Conservation (phyloP, 2,888 invertebrate species). For the Phaonia tiefii region DNA sequence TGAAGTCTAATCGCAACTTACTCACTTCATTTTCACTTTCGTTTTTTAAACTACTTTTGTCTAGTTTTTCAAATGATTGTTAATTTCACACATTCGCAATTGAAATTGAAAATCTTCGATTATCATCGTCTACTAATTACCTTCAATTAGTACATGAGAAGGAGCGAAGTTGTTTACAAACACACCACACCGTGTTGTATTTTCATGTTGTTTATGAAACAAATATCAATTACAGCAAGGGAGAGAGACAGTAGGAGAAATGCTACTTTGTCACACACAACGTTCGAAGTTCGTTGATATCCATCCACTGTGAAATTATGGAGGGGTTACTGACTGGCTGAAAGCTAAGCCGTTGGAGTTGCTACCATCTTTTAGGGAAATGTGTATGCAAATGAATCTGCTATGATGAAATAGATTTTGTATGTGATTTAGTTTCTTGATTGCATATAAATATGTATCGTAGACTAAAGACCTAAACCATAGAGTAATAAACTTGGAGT, state of each 20-base stretch:
- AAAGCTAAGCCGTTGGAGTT: too few relatives aligned
- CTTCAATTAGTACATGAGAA: slow-evolving; percentile 33
- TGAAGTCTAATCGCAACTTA: slow-evolving; percentile 22
- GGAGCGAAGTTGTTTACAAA: not conserved
- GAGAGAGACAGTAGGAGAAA: not conserved
- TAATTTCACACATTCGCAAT: slow-evolving; percentile 16
- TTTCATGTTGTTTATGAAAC: slow-evolving; percentile 1
- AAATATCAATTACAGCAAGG: slow-evolving; percentile 4
- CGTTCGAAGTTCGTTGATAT: slow-evolving; percentile 30
- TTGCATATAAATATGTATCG: too few relatives aligned
- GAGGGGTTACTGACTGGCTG: slow-evolving; percentile 43
- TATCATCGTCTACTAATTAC: slow-evolving; percentile 51
- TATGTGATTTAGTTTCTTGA: not conserved
- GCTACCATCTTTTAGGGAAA: not conserved
- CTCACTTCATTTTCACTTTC: slow-evolving; percentile 48
- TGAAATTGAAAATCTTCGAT: slow-evolving; percentile 43
- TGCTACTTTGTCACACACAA: slow-evolving; percentile 4
- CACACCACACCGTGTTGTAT: not conserved
- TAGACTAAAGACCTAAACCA: too few relatives aligned
- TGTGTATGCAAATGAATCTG: slow-evolving; percentile 24
- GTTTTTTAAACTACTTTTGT: slow-evolving; percentile 48
- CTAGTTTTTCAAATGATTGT: slow-evolving; percentile 24
- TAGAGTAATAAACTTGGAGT: too few relatives aligned
- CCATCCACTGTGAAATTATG: slow-evolving; percentile 31
- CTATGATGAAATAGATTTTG: slow-evolving; percentile 22